Evolutionary conservation across 2,797 vertebrate species (phyloP), one percentile per base, ranked within the genome.

Genomic region (Gorsachius magnificus): DNA sequence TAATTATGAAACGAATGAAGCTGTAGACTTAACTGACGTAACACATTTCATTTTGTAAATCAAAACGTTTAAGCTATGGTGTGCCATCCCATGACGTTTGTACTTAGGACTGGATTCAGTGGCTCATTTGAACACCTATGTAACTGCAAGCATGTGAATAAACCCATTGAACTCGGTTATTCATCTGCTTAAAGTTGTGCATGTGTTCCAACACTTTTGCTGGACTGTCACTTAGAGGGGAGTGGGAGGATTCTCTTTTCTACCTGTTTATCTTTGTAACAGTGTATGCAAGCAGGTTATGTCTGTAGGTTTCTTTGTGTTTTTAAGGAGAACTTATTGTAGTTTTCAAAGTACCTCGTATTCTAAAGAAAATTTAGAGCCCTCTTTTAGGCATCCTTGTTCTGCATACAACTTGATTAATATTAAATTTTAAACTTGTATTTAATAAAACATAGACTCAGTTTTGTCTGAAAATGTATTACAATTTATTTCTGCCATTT

Each of bases 401-500:
- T 98, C 97, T 98, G 95, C 97, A 95, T 98, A 98, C 97, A 84
- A 95, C 95, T 95, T 96, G 97, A 96, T 97, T 97, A 95, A 96
- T 96, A 96, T 97, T 88, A 96, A 96, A 96, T 96, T 98, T 97
- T 87, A 90, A 97, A 97, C 93, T 95, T 98, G 97, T 98, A 97
- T 98, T 98, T 97, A 95, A 97, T 99, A 97, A 98, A 99, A 98
- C 98, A 97, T 99, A 98, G 98, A 99, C 98, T 99, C 98, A 97
- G 97, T 99, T 98, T 99, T 99, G 99, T 98, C 98, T 98, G 99
- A 98, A 99, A 99, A 98, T 99, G 98, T 99, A 99, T 99, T 99
- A 99, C 99, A 99, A 99, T 99, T 99, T 99, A 99, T 99, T 99
- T 99, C 99, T 99, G 99, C 99, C 99, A 97, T 99, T 99, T 99